Evolutionary conservation across 2,797 vertebrate species (phyloP).

Genomic region (Antennarius maculatus): DNA sequence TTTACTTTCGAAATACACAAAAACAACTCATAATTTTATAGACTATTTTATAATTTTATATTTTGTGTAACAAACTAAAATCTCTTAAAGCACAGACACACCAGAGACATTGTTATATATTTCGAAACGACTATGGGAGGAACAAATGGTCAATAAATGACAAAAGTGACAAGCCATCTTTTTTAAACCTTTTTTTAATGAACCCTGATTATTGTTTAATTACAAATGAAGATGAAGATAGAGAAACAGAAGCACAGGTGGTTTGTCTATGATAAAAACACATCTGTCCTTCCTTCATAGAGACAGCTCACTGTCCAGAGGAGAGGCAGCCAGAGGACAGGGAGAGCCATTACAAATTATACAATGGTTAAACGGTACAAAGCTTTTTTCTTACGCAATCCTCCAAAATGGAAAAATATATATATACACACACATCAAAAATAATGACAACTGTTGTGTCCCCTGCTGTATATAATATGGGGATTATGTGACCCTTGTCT

Average conservation of each 20-base stretch:
- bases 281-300: constrained; percentile 43
- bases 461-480: constrained; percentile 52
- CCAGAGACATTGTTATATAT: no score
- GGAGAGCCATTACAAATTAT: constrained; percentile 58
- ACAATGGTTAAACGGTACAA: constrained; percentile 77
- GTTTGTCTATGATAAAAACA: constrained; percentile 59
- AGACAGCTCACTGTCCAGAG: constrained; percentile 58
- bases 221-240: constrained; percentile 81
- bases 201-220: constrained; percentile 89
- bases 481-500: constrained; percentile 57
- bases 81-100: no score
- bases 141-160: not conserved
- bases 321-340: constrained; percentile 31
- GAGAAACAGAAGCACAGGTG: constrained; percentile 74
- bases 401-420: constrained; percentile 70
- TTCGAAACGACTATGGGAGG: no score
- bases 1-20: no score
- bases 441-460: constrained; percentile 29
- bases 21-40: no score
- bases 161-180: constrained; percentile 1
- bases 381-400: constrained; percentile 74
- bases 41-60: no score
- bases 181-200: constrained; percentile 85
- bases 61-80: no score
- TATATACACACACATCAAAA: constrained; percentile 75